These are phyloP conservation scores for Caenorhabditis sp. DNA, from an alignment of 2,888 invertebrate genomes.

Conservation along the genomic window DNA sequence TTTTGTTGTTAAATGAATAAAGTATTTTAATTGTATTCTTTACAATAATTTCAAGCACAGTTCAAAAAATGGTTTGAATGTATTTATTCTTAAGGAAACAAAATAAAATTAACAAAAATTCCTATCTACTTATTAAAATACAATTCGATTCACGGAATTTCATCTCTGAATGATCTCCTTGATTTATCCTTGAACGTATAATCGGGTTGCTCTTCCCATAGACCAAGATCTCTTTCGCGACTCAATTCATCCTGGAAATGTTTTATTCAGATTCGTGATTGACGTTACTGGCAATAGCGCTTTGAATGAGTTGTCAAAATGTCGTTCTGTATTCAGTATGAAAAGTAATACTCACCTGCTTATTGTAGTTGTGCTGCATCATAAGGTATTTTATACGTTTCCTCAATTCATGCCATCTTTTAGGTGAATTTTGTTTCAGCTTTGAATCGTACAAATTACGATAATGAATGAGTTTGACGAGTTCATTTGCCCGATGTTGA, in stretches of 20 bases:
- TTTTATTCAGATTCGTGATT: not conserved
- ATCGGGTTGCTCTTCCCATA: slow-evolving; percentile 71
- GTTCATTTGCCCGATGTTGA: slow-evolving; percentile 74
- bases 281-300: no score
- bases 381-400: slow-evolving; percentile 70
- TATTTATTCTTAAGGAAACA: slow-evolving; percentile 2
- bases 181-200: slow-evolving; percentile 70
- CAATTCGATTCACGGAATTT: slow-evolving; percentile 43
- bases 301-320: no score
- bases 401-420: slow-evolving; percentile 68
- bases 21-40: not conserved
- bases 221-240: slow-evolving; percentile 67
- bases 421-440: slow-evolving; percentile 63
- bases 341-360: slow-evolving; percentile 48
- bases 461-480: slow-evolving; percentile 71
- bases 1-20: not conserved
- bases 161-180: slow-evolving; percentile 65
- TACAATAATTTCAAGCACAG: not conserved
- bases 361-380: slow-evolving; percentile 70
- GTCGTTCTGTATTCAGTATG: no score
- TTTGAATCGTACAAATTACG: slow-evolving; percentile 66
- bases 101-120: slow-evolving; percentile 5
- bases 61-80: not conserved
- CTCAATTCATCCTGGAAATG: slow-evolving; percentile 64
- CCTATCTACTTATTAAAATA: not conserved